Evolutionary conservation across 1,140 invertebrate species (phyloP), one percentile per base, ranked within the genome.

Genomic region (Drosophila repletoides): DNA sequence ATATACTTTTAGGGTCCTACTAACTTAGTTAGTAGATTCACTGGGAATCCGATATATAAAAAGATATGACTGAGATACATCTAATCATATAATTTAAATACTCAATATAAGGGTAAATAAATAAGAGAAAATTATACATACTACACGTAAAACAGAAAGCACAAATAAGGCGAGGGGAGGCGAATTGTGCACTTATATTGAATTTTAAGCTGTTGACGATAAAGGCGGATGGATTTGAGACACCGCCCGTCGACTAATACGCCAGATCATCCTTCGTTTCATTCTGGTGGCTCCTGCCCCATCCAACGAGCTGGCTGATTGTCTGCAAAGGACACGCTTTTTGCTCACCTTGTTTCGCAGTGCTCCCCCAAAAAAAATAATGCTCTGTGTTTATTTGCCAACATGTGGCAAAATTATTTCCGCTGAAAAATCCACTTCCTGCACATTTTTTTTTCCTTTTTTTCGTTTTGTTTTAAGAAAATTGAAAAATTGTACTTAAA

Each of bases 361-460:
- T 29, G n/a, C 10, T 24, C 5, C 7, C 15, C 1, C n/a, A n/a
- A n/a, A n/a, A n/a, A n/a, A n/a, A n/a, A n/a, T n/a, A n/a, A n/a
- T n/a, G n/a, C n/a, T 22, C 46, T 56, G 24, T 63, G 60, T 83
- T 76, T 83, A 76, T 76, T 81, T 55, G 22, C 77, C 73, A 77
- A 81, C 77, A 83, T 81, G 77, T 83, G 77, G 77, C 77, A 83
- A 81, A 81, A 83, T 81, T 81, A 83, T 81, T 81, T 81, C 77
- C 77, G 77, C 64, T 81, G 59, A 81, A 83, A 83, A 83, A 83
- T 83, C 77, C 72, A 81, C 77, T 81, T 81, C 72, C 77, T 58
- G 72, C 73, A 31, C 51, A 49, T 24, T 22, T 19, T 38, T 59
- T 60, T 49, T 34, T 40, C 34, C 38, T 65, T 48, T 56, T 63